Evolutionary conservation across 2,888 invertebrate species (phyloP), one percentile per base, ranked within the genome.

Genomic region (Mesorhabditis spiculigera): DNA sequence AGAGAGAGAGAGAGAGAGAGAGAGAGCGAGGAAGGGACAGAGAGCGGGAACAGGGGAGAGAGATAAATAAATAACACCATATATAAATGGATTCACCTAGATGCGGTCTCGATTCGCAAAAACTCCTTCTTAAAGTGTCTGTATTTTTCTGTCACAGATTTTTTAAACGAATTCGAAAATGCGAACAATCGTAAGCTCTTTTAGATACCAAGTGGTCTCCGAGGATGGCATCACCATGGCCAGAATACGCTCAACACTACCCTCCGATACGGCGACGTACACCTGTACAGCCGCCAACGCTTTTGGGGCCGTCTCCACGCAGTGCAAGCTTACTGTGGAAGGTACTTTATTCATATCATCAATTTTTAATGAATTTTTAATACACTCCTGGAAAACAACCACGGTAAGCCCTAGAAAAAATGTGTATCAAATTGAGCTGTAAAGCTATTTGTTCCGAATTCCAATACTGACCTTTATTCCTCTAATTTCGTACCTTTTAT

Each of bases 211-310:
- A 44, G 73, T 83, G n/a, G 74, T 80, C 0, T 78, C 77, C 8
- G 84, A 84, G 71, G 84, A 84, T 63, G 84, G 83, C 5, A 78
- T 81, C 6, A 79, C 81, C 41, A 77, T 83, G 43, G 69, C 82
- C 62, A 73, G 72, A 45, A 79, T 83, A 61, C 65, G 71, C 4
- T 70, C 72, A 8, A 75, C 73, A 1, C 65, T 72, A 5, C 93
- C 94, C 89, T 92, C 93, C 89, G 91, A 92, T 81, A 73, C 70
- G 43, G 94, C 93, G 66, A 90, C 90, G 86, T 95, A 94, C 87
- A 90, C 90, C 70, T 94, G 94, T 87, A 89, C 90, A 81, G 94
- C 93, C 68, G 89, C 90, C 66, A 95, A 94, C 88, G 90, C 91
- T 82, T 90, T 91, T 82, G 96, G 96, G 78, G 91, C 91, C 89